A percentile compares a stretch with the other conserved stretches of the same genome.
These are phyloP conservation scores for Ceratothoa steindachneri DNA, from an alignment of 2,888 invertebrate genomes.

Conservation along the genomic window DNA sequence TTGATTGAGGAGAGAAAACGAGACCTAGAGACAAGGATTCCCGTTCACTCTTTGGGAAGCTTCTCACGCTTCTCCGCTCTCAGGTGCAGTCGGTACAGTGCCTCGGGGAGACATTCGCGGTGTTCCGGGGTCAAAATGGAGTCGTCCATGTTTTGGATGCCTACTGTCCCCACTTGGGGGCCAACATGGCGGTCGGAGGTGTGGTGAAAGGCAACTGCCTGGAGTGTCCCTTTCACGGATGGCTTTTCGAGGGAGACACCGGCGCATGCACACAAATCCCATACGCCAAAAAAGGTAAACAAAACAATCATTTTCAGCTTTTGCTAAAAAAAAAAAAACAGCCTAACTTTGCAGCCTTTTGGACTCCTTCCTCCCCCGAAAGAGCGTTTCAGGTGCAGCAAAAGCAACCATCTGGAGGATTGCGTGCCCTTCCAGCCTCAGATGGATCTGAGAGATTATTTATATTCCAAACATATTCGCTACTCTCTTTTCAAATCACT, in stretches of 20 bases:
- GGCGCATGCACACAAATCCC: slow-evolving; percentile 74
- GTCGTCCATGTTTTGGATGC: slow-evolving; percentile 70
- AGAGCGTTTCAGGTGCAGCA: too few species aligned
- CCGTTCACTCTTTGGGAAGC: too few species aligned
- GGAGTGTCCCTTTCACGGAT: slow-evolving; percentile 84
- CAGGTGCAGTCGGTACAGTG: slow-evolving; percentile 29
- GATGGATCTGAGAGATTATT: too few species aligned
- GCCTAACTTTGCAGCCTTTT: too few species aligned
- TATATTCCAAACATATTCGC: too few species aligned
- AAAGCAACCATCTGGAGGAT: too few species aligned
- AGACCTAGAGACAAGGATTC: too few species aligned
- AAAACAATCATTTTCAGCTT: neutral
- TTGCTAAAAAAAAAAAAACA: too few species aligned
- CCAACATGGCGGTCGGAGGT: slow-evolving; percentile 77
- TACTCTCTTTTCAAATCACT: too few species aligned
- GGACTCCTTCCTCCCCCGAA: too few species aligned
- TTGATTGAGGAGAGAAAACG: too few species aligned
- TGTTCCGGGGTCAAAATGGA: slow-evolving; percentile 64
- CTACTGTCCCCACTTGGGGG: slow-evolving; percentile 85
- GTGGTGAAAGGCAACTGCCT: slow-evolving; percentile 66
- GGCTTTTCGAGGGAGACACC: slow-evolving; percentile 71
- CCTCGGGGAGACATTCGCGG: slow-evolving; percentile 57
- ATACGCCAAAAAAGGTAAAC: slow-evolving; percentile 60
- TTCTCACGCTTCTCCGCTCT: neutral
- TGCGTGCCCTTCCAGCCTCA: too few species aligned